Evolutionary conservation across 2,888 invertebrate genomes (phyloP).

Genomic region (Spisula solida): DNA sequence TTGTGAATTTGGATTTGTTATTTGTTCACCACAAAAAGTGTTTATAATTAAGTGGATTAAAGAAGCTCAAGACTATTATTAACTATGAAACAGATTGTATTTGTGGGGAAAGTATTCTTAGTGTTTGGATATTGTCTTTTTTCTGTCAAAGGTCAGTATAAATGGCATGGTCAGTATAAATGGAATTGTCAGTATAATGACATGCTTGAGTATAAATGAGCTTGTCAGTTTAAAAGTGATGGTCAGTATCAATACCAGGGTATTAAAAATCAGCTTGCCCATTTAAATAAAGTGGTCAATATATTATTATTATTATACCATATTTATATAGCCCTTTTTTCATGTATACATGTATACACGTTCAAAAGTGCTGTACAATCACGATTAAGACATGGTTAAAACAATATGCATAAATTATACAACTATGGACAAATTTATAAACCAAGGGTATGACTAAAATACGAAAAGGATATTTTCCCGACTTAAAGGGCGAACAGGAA

Average conservation of each 20-base stretch:
- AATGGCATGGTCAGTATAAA: not conserved
- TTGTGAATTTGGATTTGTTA: not conserved
- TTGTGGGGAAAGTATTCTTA: not conserved
- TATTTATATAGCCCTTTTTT: too few relatives aligned
- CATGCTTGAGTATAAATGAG: too few relatives aligned
- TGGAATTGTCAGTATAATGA: not conserved
- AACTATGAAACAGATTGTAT: not conserved
- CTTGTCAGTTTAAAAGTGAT: not conserved
- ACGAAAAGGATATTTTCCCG: too few relatives aligned
- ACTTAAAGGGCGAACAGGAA: too few relatives aligned
- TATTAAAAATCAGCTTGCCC: not conserved
- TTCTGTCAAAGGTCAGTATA: slow-evolving; percentile 31
- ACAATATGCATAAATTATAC: too few relatives aligned
- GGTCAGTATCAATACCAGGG: not conserved
- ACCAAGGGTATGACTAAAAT: too few relatives aligned
- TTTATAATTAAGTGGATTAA: not conserved
- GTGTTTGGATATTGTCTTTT: not conserved
- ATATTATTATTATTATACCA: too few relatives aligned
- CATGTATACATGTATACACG: too few relatives aligned
- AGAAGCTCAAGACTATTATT: not conserved
- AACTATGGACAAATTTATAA: too few relatives aligned
- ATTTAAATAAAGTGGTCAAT: not conserved
- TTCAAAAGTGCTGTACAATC: too few relatives aligned
- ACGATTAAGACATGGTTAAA: too few relatives aligned
- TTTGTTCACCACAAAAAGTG: not conserved